Base-by-base conservation (phyloP, 2,888 invertebrate species). In the Muscina levida region DNA sequence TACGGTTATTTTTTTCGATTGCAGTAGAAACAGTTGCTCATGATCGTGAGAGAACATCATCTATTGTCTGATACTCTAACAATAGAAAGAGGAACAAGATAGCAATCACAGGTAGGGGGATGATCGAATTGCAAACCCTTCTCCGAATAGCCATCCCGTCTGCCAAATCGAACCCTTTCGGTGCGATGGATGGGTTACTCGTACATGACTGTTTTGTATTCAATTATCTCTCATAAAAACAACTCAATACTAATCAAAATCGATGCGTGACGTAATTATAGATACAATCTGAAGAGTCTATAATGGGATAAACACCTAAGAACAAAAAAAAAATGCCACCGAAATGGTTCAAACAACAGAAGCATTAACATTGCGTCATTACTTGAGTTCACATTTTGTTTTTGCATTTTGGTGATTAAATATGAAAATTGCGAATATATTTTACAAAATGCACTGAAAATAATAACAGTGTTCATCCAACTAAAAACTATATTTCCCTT, bases 241-340 rank as follows among this genome's bases (percentile, higher is more conserved):
- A 75, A 75, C 74, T 76, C 77, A 79, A 81, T 78, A 73, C 65
- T 77, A 80, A 82, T 82, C 72, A 80, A 77, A 78, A 82, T 78
- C 78, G 71, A 77, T 79, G 79, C 74, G 72, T 78, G 78, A 78
- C 68, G 75, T 79, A 81, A 80, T 82, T 80, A 79, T 72, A 76
- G 83, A 84, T 82, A 83, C 81, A 71, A 85, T 85, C 84, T 85
- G 84, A 86, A 86, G 85, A 85, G 85, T 82, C 83, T 81, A 84
- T 86, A 86, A 86, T 86, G 82, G 85, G 87, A 87, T 87, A 86
- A 86, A 86, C 87, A 87, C 87, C 85, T 87, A 84, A 82, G 82
- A 86, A 84, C 82, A 82, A 79, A 82, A 62, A 82, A n/a, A 51
- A 39, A 73, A 82, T 79, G 11, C 67, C 71, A 74, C 70, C 71